Evolutionary conservation across 2,797 vertebrate species (phyloP).

Genomic region (Mionectes olivaceus): DNA sequence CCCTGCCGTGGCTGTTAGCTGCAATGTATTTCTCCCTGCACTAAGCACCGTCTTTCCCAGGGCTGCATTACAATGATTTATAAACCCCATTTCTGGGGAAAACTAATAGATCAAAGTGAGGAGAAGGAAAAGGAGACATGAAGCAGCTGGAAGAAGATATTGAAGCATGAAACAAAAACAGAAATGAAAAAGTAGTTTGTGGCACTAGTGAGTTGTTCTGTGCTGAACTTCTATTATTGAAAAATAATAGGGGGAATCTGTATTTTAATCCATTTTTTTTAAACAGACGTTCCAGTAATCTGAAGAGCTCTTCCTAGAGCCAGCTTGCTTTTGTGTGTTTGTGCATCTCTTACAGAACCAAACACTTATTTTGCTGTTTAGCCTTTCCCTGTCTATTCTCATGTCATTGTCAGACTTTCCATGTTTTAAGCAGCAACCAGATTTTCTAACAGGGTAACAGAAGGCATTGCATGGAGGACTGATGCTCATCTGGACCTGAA

Average conservation of each 20-base stretch:
- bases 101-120: constrained; percentile 92
- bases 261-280: constrained; percentile 63
- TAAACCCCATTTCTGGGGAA: constrained; percentile 85
- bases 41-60: constrained; percentile 89
- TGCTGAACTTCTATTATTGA: constrained; percentile 60
- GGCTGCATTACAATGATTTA: constrained; percentile 96
- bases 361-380: constrained; percentile 24
- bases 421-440: background rate
- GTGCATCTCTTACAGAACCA: background rate
- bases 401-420: background rate
- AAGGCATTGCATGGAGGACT: background rate
- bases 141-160: constrained; percentile 81
- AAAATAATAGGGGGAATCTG: constrained; percentile 68
- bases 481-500: background rate
- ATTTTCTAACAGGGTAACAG: background rate
- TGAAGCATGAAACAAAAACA: constrained; percentile 83
- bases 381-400: background rate
- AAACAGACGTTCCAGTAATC: background rate
- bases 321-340: background rate
- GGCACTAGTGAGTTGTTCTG: constrained; percentile 73
- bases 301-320: constrained; percentile 9
- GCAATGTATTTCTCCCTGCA: constrained; percentile 83
- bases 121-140: constrained; percentile 77
- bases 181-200: constrained; percentile 90
- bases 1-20: constrained; percentile 83